phyloP scores from a whole-genome alignment of 2,113 vertebrate genomes.

The Ondatra zibethicus region DNA sequence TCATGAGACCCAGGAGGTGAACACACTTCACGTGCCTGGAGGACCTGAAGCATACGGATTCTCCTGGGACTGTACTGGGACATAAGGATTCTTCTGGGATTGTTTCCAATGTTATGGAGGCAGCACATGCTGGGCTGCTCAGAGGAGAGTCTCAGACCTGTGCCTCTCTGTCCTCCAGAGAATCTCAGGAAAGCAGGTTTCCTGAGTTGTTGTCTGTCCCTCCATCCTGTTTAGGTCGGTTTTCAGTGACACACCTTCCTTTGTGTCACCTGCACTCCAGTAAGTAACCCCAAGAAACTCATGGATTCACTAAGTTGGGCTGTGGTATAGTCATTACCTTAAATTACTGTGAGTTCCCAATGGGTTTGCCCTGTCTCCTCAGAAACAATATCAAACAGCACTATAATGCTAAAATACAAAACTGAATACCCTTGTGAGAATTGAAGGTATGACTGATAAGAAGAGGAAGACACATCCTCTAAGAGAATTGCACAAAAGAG shows the following conservation, averaged over 20 bases:
- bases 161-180: not conserved
- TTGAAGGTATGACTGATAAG: not conserved
- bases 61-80: not conserved
- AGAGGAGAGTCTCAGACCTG: not conserved
- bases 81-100: not conserved
- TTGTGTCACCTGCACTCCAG: no score
- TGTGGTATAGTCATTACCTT: not conserved
- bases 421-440: not conserved
- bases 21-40: no score
- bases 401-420: not conserved
- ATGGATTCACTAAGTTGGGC: not conserved
- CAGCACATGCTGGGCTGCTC: not conserved
- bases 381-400: not conserved
- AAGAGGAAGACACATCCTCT: not conserved
- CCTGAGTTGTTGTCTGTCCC: no score
- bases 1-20: not conserved
- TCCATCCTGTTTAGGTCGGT: not conserved
- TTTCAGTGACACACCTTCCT: not conserved
- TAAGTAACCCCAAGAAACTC: not conserved
- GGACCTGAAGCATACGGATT: no score
- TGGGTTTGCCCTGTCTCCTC: not conserved
- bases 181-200: not conserved
- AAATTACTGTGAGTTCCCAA: not conserved
- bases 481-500: not conserved
- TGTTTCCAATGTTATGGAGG: not conserved